Evolutionary conservation across 2,888 invertebrate species (phyloP), one percentile per base, ranked within the genome.

Genomic region (Ariolimax columbianus): DNA sequence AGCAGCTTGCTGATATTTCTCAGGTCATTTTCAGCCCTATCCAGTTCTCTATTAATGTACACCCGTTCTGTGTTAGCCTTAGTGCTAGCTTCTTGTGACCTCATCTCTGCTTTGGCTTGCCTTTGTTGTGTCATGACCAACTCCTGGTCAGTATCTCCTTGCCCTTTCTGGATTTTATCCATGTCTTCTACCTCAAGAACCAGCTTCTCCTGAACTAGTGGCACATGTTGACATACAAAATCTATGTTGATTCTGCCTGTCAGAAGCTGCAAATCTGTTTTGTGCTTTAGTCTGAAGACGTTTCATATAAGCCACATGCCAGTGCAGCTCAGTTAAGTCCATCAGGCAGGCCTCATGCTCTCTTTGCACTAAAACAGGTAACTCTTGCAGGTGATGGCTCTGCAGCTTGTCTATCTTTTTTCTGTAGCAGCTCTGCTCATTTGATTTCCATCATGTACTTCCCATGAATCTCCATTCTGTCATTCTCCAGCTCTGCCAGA

Each of bases 271-370:
- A 23, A 90, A 90, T 77, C 91, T 90, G 51, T 90, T 88, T 72
- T 91, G 87, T 33, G 92, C 91, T 68, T 92, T 89, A 3, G 89
- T 85, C 86, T 91, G 90, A 86, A 87, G 90, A 19, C 93, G 86
- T 36, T 89, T 89, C 30, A 90, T 90, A 87, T 93, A 93, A 0
- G 91, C 87, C 14, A 93, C 92, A 88, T 94, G 93, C 93, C 93
- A 94, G 70, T 93, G 91, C 17, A 94, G 89, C 85, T 94, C 94
- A 90, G 91, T 92, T 80, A 94, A 90, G 87, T 94, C 93, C 86
- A 92, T 87, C 23, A 92, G 91, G 86, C 93, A 93, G 0, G 93
- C 92, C 85, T 93, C 93, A 89, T 94, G 94, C 85, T 93, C 94
- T 90, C 88, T 90, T 83, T 94, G 93, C 33, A 94, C 93, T 84